These are phyloP conservation scores for Naso thynnoides DNA, from an alignment of 2,797 vertebrate genomes.

Conservation along the genomic window DNA sequence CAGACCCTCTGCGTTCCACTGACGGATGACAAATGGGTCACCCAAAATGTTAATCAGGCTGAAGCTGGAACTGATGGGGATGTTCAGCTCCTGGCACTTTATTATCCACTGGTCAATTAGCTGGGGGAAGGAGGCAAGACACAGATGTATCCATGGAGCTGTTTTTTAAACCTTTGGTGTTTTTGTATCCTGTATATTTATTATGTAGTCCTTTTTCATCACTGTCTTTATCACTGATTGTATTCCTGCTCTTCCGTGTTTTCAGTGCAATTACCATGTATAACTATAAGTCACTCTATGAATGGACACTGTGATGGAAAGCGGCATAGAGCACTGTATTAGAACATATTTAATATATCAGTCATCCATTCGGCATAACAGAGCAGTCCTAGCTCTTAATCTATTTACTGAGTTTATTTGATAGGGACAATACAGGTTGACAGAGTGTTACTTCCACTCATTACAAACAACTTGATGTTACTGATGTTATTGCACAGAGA, in stretches of 20 bases:
- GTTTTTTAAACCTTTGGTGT: not conserved
- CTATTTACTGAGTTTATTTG: too few species aligned
- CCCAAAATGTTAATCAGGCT: constrained; percentile 89
- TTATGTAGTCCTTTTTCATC: not conserved
- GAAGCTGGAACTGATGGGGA: constrained; percentile 89
- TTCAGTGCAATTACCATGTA: not conserved
- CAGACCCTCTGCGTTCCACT: constrained; percentile 90
- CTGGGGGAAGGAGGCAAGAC: constrained; percentile 66
- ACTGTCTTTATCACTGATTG: not conserved
- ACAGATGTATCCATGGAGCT: not conserved
- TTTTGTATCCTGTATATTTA: not conserved
- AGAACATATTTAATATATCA: not conserved
- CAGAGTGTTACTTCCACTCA: too few species aligned
- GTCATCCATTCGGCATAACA: not conserved
- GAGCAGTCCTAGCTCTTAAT: not conserved
- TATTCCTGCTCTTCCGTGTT: not conserved
- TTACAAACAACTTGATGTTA: too few species aligned
- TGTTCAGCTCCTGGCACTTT: constrained; percentile 85
- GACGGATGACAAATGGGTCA: constrained; percentile 88
- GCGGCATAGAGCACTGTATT: not conserved
- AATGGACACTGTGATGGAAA: not conserved
- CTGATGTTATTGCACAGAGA: too few species aligned
- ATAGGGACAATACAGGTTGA: too few species aligned
- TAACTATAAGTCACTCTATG: not conserved
- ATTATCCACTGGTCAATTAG: constrained; percentile 89